phyloP scores from a whole-genome alignment of 30 jellyfish, hydroid and myxozoan species.

The Catostylus mosaicus region DNA sequence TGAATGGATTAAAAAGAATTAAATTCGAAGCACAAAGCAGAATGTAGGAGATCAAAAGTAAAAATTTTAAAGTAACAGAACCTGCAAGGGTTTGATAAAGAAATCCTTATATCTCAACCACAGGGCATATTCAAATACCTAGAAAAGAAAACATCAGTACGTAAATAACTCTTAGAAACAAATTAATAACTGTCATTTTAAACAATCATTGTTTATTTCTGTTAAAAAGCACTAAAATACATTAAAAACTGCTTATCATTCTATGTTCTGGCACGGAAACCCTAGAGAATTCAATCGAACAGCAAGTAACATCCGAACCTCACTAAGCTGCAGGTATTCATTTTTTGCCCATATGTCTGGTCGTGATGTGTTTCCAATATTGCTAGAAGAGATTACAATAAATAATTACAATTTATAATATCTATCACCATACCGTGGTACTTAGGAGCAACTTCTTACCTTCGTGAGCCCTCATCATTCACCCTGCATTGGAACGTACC shows the following conservation, averaged over 20 bases:
- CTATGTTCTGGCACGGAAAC: too few species aligned
- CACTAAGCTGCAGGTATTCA: conserved; percentile 71
- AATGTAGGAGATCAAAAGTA: background rate
- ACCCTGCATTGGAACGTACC: too few species aligned
- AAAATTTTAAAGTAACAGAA: background rate
- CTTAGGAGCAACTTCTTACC: too few species aligned
- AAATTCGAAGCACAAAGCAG: background rate
- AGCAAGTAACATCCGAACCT: too few species aligned
- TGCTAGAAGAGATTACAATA: conserved; percentile 16
- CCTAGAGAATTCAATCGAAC: too few species aligned
- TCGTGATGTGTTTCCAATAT: conserved; percentile 28
- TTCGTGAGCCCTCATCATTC: too few species aligned
- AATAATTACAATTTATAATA: too few species aligned
- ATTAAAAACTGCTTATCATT: background rate
- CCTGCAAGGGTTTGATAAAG: conserved; percentile 72
- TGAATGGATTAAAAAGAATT: background rate
- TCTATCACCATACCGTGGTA: too few species aligned
- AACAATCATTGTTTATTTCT: background rate
- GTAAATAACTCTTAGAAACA: background rate
- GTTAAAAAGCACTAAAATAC: background rate
- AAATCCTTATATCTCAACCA: conserved; percentile 43
- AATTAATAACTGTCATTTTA: background rate
- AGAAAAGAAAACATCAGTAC: background rate
- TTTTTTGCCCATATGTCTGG: conserved; percentile 81
- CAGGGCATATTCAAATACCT: conserved; percentile 64